A percentile compares a stretch with the other conserved stretches of the same genome.
Evolutionary conservation across 2,113 vertebrate genomes (phyloP).

Genomic region (Penelope pileata): DNA sequence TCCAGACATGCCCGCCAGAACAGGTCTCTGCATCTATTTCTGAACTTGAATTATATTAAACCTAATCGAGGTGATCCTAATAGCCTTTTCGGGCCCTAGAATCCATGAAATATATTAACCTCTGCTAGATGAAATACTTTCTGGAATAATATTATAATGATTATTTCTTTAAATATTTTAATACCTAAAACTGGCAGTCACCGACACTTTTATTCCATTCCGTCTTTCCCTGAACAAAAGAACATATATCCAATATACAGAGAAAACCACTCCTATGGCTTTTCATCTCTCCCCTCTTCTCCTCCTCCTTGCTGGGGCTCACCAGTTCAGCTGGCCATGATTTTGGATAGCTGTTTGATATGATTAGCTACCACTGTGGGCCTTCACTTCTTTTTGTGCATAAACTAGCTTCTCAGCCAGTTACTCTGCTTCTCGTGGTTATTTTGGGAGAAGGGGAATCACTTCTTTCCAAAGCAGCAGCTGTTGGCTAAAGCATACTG

Average conservation of each 20-base stretch:
- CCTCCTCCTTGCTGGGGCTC: not conserved
- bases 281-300: not conserved
- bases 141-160: conserved; percentile 8
- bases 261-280: not conserved
- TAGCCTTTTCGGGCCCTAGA: conserved; percentile 5
- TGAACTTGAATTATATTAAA: conserved; percentile 23
- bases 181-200: not conserved
- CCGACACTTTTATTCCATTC: not conserved
- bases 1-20: not conserved
- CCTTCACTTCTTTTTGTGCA: not conserved
- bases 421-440: not conserved
- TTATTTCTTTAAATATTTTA: conserved; percentile 50
- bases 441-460: conserved; percentile 12
- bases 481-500: conserved; percentile 21
- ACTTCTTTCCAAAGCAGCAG: conserved; percentile 10
- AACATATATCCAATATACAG: not conserved
- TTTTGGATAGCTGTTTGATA: conserved; percentile 18
- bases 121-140: not conserved
- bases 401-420: not conserved
- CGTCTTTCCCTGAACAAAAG: conserved; percentile 2
- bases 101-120: conserved; percentile 1
- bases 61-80: not conserved
- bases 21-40: not conserved
- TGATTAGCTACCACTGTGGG: not conserved
- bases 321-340: not conserved